Evolutionary conservation across 1,140 invertebrate species (phyloP).

Genomic region (Bombus balteatus): DNA sequence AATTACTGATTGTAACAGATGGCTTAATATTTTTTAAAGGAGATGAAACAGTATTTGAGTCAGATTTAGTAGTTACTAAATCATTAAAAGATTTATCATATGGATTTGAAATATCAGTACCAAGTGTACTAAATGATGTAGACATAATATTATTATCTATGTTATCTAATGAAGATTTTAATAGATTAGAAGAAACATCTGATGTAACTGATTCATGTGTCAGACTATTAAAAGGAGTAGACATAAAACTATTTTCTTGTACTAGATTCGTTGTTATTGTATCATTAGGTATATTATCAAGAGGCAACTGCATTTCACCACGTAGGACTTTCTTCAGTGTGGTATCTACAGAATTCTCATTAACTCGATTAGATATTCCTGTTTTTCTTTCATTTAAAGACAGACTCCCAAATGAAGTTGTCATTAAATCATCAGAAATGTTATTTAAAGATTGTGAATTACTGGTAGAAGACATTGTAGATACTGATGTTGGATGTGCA

Average conservation of each 20-base stretch:
- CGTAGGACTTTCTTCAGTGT: constrained; percentile 36
- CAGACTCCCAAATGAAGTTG: constrained; percentile 70
- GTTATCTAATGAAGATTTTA: constrained; percentile 59
- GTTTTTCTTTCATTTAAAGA: constrained; percentile 48
- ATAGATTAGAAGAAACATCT: constrained; percentile 58
- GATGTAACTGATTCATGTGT: constrained; percentile 57
- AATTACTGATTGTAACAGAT: constrained; percentile 39
- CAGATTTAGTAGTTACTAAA: constrained; percentile 35
- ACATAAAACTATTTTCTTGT: constrained; percentile 64
- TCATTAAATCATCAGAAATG: constrained; percentile 69
- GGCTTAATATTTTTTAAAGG: constrained; percentile 35
- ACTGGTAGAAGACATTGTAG: constrained; percentile 12
- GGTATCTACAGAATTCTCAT: constrained; percentile 29
- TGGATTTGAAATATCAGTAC: constrained; percentile 48
- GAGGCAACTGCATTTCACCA: constrained; percentile 56
- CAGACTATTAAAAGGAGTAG: constrained; percentile 66
- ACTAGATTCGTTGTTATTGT: constrained; percentile 20
- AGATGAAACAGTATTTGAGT: constrained; percentile 37
- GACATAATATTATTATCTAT: constrained; percentile 73
- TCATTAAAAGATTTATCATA: constrained; percentile 48
- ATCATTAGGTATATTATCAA: constrained; percentile 13
- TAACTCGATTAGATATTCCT: constrained; percentile 20
- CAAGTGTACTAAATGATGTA: constrained; percentile 73
- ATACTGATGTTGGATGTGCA: constrained; percentile 33
- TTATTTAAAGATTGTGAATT: constrained; percentile 61